These are phyloP conservation scores for Drosophila elegans DNA, from an alignment of 1,140 invertebrate species.

Conservation along the genomic window DNA sequence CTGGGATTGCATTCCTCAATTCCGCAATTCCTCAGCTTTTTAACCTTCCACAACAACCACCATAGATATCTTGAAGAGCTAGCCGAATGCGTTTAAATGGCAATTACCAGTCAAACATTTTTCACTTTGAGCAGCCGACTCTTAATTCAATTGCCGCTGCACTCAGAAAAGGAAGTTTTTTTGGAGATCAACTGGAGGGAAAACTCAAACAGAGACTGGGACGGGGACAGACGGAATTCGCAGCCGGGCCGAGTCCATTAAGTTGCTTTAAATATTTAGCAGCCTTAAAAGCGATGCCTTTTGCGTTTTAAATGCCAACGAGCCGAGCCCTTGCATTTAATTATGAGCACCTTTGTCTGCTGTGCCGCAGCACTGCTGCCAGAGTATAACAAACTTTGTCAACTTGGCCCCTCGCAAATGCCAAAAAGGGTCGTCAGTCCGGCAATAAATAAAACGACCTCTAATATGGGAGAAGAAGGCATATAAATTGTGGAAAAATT, in stretches of 20 bases:
- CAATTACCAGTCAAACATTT: conserved; percentile 72
- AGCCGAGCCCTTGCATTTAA: conserved; percentile 75
- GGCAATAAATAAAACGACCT: conserved; percentile 42
- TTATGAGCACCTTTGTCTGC: conserved; percentile 63
- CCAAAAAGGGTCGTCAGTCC: conserved; percentile 26
- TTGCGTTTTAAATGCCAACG: conserved; percentile 67
- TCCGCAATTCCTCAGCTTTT: background rate
- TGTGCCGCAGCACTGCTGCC: conserved; percentile 4
- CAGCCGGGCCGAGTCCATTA: conserved; percentile 65
- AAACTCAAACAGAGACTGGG: conserved; percentile 25
- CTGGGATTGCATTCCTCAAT: conserved; percentile 30
- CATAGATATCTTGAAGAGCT: conserved; percentile 17
- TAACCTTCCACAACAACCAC: background rate
- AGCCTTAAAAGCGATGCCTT: conserved; percentile 75
- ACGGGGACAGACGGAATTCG: background rate
- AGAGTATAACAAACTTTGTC: conserved; percentile 41
- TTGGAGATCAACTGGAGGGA: conserved; percentile 32
- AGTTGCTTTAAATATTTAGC: conserved; percentile 79
- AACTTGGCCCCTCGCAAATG: conserved; percentile 23
- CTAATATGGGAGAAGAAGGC: conserved; percentile 20
- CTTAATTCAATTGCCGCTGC: conserved; percentile 79
- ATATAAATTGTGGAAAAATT: conserved; percentile 73
- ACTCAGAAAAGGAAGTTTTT: conserved; percentile 67
- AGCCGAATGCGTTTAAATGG: conserved; percentile 41
- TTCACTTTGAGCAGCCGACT: conserved; percentile 64